These are phyloP conservation scores for Phataginus tricuspis DNA, from an alignment of 2,797 vertebrate genomes.

Conservation along the genomic window DNA sequence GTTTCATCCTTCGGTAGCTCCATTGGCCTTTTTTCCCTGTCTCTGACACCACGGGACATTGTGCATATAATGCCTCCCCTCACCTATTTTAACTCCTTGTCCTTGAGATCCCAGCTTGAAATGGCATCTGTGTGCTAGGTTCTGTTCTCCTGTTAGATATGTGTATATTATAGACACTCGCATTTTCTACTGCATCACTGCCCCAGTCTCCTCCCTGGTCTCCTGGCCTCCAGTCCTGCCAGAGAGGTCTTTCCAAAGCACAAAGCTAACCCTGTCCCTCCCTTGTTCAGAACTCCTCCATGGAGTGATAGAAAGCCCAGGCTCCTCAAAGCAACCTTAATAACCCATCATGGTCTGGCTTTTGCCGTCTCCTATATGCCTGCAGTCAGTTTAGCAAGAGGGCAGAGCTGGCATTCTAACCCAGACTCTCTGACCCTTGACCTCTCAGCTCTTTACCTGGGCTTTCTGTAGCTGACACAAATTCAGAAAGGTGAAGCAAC, in stretches of 20 bases:
- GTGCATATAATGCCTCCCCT: not conserved
- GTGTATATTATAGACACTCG: not conserved
- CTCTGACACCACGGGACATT: not conserved
- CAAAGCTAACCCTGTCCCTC: not conserved
- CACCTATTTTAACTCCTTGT: not conserved
- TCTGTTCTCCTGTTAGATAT: not conserved
- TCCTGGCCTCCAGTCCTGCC: not conserved
- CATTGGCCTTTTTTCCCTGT: not conserved
- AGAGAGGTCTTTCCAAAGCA: not conserved
- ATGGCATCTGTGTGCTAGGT: not conserved
- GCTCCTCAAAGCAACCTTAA: not conserved
- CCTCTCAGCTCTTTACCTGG: not conserved
- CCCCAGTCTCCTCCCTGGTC: not conserved
- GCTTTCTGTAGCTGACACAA: not conserved
- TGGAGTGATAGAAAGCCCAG: not conserved
- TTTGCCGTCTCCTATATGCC: not conserved
- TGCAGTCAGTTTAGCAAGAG: not conserved
- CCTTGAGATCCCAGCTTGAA: not conserved
- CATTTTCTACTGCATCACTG: fast-evolving
- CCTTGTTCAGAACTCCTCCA: not conserved
- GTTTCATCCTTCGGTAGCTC: not conserved
- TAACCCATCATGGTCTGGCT: not conserved
- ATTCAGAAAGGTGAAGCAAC: not conserved
- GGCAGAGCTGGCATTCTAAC: not conserved
- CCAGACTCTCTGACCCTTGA: not conserved